These are phyloP conservation scores for Falcaria lacertinaria DNA, from an alignment of 2,888 invertebrate genomes.

Conservation along the genomic window DNA sequence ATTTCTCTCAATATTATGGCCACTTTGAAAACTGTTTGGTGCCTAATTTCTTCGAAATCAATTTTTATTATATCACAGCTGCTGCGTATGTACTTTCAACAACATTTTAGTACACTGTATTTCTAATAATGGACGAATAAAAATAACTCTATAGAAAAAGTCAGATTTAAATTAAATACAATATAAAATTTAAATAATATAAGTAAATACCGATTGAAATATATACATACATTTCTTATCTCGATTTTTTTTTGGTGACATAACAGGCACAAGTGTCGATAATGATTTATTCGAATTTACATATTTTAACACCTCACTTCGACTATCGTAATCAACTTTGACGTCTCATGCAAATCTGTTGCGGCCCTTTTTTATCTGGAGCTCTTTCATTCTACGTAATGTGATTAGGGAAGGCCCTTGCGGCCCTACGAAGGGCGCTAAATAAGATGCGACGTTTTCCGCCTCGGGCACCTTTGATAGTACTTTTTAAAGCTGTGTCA, in stretches of 20 bases:
- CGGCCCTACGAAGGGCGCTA: conserved; percentile 63
- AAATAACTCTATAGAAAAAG: too few species aligned
- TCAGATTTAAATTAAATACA: too few species aligned
- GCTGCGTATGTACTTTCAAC: too few species aligned
- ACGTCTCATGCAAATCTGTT: conserved; percentile 75
- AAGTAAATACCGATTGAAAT: too few species aligned
- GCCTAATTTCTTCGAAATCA: too few species aligned
- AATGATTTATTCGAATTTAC: conserved; percentile 43
- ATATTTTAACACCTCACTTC: conserved; percentile 37
- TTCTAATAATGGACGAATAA: too few species aligned
- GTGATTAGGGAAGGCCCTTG: conserved; percentile 67
- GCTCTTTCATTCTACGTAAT: conserved; percentile 71
- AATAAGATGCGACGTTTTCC: conserved; percentile 77
- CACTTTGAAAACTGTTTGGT: too few species aligned
- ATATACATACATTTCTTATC: background rate
- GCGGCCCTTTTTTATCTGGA: conserved; percentile 65
- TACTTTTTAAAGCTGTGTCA: conserved; percentile 75
- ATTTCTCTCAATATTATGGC: too few species aligned
- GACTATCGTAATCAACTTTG: conserved; percentile 63
- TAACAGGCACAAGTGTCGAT: conserved; percentile 15
- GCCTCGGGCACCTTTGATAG: conserved; percentile 75
- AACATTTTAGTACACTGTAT: too few species aligned
- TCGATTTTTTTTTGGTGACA: background rate
- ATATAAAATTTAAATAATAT: too few species aligned
- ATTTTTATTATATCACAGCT: too few species aligned